These are phyloP conservation scores for Ptyas mucosa DNA, from an alignment of 2,113 vertebrate genomes.

Conservation along the genomic window DNA sequence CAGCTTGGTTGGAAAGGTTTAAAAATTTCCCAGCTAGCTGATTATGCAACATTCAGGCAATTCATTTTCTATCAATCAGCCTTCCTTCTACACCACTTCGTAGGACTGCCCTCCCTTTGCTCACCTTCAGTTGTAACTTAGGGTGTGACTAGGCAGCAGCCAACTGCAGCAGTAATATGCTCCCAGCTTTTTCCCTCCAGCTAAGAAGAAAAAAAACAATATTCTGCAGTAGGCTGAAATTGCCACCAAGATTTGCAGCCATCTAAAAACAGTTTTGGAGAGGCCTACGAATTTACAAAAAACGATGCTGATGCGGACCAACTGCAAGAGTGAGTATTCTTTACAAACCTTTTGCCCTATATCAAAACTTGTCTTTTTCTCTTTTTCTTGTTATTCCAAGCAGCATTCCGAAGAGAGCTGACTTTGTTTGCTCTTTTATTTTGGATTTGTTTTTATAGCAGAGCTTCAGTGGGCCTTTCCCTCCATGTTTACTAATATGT, in stretches of 20 bases:
- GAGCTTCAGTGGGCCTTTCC: not conserved
- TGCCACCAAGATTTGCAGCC: too few species aligned
- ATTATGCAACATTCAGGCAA: too few species aligned
- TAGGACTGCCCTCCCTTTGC: not conserved
- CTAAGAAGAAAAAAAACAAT: too few species aligned
- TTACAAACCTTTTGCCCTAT: not conserved
- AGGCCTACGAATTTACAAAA: not conserved
- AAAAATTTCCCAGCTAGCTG: not conserved
- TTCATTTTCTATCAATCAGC: not conserved
- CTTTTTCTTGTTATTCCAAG: not conserved
- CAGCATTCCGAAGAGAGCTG: not conserved
- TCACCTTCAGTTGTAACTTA: rapidly evolving
- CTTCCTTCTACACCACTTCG: too few species aligned
- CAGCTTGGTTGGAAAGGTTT: not conserved
- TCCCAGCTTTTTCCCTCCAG: not conserved
- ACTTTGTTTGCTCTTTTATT: not conserved
- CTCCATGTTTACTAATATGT: not conserved
- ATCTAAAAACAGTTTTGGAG: not conserved
- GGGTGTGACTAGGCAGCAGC: not conserved
- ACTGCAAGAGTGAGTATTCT: constrained; percentile 25
- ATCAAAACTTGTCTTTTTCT: not conserved
- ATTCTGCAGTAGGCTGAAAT: not conserved
- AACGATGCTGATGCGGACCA: not conserved
- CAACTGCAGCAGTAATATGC: not conserved
- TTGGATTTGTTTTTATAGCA: not conserved